Evolutionary conservation across 2,113 vertebrate genomes (phyloP), one percentile per base, ranked within the genome.

Genomic region (Lampris incognitus): DNA sequence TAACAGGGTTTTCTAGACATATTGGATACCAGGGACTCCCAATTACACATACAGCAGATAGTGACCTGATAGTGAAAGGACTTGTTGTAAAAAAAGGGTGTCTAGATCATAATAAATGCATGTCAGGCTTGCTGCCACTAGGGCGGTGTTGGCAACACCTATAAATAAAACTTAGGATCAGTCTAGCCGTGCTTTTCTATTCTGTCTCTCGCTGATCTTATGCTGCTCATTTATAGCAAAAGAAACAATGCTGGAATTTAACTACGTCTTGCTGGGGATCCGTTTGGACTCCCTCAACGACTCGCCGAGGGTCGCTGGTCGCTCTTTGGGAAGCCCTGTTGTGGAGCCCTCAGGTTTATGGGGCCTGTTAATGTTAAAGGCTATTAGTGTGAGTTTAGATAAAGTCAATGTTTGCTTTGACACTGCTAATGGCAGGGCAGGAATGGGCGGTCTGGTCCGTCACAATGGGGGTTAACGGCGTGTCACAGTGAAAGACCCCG

Each of bases 391-490:
- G 75, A 82, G 86, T 87, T 89, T 83, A 91, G 89, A 85, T 88
- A 87, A 88, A 88, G 90, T 85, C 89, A 85, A 74, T 84, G 86
- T 92, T 90, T 90, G 91, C 86, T 91, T 87, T 87, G 84, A 84
- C 78, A 78, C 52, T 48, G 65, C 74, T 85, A 88, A 88, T 86
- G 82, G 87, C 46, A 56, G 83, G 78, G 64, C 54, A 60, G 81
- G 85, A 82, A 84, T 67, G 61, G 75, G 63, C 69, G 74, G 88
- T 85, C 86, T 84, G 84, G 83, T 69, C 52, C 42, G 44, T 51
- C 82, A 82, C 79, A 48, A 71, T 48, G 77, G 85, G 87, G 85
- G 76, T 66, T 69, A 79, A 64, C 7, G 4, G 58, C 40, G 48
- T 82, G 80, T 78, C 62, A 2, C 63, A 0, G 39, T 10, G 46